Percentiles rank a stretch among this genome's conserved stretches.
phyloP scores from a whole-genome alignment of 2,113 vertebrate species.

The Lonchura striata region DNA sequence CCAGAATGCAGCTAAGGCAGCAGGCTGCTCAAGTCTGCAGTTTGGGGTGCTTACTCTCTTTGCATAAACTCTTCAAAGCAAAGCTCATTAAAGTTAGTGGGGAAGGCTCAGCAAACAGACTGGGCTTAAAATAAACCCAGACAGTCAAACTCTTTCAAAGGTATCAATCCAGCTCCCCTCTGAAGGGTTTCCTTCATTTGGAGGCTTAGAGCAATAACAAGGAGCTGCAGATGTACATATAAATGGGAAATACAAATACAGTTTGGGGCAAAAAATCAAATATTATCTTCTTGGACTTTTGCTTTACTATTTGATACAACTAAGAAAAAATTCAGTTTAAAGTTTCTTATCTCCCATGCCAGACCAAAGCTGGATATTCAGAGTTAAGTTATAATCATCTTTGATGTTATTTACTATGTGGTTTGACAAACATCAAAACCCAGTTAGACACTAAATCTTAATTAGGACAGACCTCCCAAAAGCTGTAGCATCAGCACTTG shows the following conservation, averaged over 20 bases:
- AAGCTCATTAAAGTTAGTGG: neutral
- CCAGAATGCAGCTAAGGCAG: neutral
- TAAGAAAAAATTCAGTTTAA: neutral
- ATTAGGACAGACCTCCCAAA: neutral
- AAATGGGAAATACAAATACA: neutral
- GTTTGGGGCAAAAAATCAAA: neutral
- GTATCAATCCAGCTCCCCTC: neutral
- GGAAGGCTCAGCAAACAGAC: neutral
- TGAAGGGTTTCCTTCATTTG: neutral
- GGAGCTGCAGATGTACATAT: neutral
- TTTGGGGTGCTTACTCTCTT: neutral
- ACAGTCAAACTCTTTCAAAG: neutral
- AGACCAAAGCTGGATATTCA: neutral
- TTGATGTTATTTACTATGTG: neutral
- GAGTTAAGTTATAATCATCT: neutral
- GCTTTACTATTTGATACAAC: neutral
- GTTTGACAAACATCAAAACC: neutral
- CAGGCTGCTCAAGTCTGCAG: neutral
- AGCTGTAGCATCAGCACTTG: neutral
- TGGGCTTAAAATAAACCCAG: neutral
- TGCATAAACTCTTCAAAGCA: slow-evolving; percentile 5
- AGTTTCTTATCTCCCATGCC: neutral
- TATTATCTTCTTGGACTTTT: neutral
- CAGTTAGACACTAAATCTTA: neutral
- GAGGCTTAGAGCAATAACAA: neutral